Base-by-base conservation (phyloP, 2,113 vertebrate genomes). In the Ia io region DNA sequence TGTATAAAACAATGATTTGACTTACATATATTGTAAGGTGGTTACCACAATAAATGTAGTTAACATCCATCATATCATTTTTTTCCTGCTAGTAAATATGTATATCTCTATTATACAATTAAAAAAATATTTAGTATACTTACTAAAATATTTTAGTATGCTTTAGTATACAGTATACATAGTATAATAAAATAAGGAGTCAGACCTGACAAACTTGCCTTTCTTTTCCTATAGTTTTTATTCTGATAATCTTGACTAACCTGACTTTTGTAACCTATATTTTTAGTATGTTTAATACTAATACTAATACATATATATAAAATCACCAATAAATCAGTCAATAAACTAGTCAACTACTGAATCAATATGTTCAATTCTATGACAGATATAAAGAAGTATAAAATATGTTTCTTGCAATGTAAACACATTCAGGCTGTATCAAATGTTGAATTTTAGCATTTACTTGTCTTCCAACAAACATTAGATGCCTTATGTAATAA, bases 381-480 rank as follows among this genome's bases (percentile, higher is more conserved):
- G 22, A 32, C 49, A 94, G 37, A 59, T 70, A 84, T 44, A 74
- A 95, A 93, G 35, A 84, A 67, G 22, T 32, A 35, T 73, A 91
- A 93, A 69, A 79, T 80, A 47, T 70, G 42, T 86, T 53, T 87
- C n/a, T 93, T 93, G 10, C 8, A 90, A 30, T 84, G 30, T 77
- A 88, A 79, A 88, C 9, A 63, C 79, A 88, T 65, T 20, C 59
- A 77, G 20, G 2, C 30, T 80, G 37, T 92, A 59, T 51, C 79
- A 90, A 44, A 82, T 84, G 37, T 40, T 95, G 59, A 96, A 76
- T 77, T 90, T 90, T 28, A 70, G 17, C 47, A 69, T 90, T 96
- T 82, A 70, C 9, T 70, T 90, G 59, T 77, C 25, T 74, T 84
- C 90, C 53, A 85, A 74, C 20, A 92, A 92, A 65, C 93, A 65